phyloP scores from a whole-genome alignment of 2,888 invertebrate genomes.

The Germaria angustata region DNA sequence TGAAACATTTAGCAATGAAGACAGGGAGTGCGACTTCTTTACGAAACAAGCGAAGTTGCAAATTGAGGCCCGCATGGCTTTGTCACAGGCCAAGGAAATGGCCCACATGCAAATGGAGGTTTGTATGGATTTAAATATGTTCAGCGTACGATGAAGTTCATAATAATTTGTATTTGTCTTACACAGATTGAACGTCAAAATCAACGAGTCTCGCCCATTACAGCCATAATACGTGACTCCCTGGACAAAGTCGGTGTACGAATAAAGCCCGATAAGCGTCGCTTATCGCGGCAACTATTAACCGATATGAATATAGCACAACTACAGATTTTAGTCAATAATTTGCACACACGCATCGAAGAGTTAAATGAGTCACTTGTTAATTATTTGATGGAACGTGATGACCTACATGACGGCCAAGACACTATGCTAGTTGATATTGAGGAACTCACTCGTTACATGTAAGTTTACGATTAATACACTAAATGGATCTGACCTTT shows the following conservation, averaged over 20 bases:
- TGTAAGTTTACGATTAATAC: slow-evolving; percentile 83
- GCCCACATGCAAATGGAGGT: slow-evolving; percentile 95
- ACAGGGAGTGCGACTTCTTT: slow-evolving; percentile 88
- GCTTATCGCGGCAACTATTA: slow-evolving; percentile 90
- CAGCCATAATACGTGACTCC: slow-evolving; percentile 90
- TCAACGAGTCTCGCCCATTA: slow-evolving; percentile 89
- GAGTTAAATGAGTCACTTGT: slow-evolving; percentile 94
- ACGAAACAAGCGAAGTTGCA: slow-evolving; percentile 90
- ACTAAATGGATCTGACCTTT: background rate
- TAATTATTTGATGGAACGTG: slow-evolving; percentile 92
- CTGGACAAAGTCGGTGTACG: slow-evolving; percentile 91
- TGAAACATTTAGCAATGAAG: slow-evolving; percentile 81
- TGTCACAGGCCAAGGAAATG: slow-evolving; percentile 94
- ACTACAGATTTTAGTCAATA: slow-evolving; percentile 94
- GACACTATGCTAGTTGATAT: slow-evolving; percentile 98
- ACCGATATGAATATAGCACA: slow-evolving; percentile 97
- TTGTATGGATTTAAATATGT: slow-evolving; percentile 55
- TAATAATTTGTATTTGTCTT: slow-evolving; percentile 46
- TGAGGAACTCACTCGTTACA: slow-evolving; percentile 94
- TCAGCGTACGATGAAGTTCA: no score
- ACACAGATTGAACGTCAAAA: slow-evolving; percentile 83
- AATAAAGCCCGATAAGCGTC: slow-evolving; percentile 89
- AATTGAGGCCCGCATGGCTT: slow-evolving; percentile 91
- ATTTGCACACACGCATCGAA: slow-evolving; percentile 96
- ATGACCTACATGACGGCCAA: slow-evolving; percentile 98